These are phyloP conservation scores for Heteromyza rotundicornis DNA, from an alignment of 2,888 invertebrate species.

Conservation along the genomic window DNA sequence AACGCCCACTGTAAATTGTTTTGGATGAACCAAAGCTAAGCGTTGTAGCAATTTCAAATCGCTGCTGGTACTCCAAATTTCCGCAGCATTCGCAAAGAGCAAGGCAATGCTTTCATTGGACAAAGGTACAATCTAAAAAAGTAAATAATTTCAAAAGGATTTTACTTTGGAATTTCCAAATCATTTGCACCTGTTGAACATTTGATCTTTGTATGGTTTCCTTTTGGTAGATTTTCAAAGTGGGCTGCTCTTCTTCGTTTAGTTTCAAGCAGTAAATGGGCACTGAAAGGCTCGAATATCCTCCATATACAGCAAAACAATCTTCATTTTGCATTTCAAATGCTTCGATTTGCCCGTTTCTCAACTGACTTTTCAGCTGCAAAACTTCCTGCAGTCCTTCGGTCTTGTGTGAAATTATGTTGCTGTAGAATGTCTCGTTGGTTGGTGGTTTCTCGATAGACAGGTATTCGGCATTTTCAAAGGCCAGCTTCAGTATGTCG, in stretches of 20 bases:
- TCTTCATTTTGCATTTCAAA: slow-evolving; percentile 27
- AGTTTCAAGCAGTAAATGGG: slow-evolving; percentile 27
- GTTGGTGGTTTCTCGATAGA: background rate
- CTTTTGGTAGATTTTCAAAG: slow-evolving; percentile 22
- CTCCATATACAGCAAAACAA: slow-evolving; percentile 29
- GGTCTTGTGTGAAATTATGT: slow-evolving; percentile 28
- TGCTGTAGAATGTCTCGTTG: slow-evolving; percentile 8
- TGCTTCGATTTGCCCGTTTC: slow-evolving; percentile 21
- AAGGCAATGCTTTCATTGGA: slow-evolving; percentile 28
- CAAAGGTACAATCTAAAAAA: slow-evolving; percentile 33
- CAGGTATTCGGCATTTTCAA: slow-evolving; percentile 31
- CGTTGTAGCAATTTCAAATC: slow-evolving; percentile 26
- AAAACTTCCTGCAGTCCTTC: slow-evolving; percentile 31
- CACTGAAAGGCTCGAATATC: background rate
- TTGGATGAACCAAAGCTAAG: slow-evolving; percentile 36
- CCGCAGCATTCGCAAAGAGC: slow-evolving; percentile 34
- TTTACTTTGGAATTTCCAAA: background rate
- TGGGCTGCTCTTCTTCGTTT: background rate
- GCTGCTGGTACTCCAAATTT: slow-evolving; percentile 39
- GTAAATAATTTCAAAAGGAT: background rate
- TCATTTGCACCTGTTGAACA: slow-evolving; percentile 39
- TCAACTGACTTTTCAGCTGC: slow-evolving; percentile 19
- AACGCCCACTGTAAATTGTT: slow-evolving; percentile 35
- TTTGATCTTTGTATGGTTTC: slow-evolving; percentile 22
- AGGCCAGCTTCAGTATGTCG: slow-evolving; percentile 32